A percentile compares a stretch with the other conserved stretches of the same genome.
Evolutionary conservation across 2,113 vertebrate genomes (phyloP).

Genomic region (Cricetomys ansorgei): DNA sequence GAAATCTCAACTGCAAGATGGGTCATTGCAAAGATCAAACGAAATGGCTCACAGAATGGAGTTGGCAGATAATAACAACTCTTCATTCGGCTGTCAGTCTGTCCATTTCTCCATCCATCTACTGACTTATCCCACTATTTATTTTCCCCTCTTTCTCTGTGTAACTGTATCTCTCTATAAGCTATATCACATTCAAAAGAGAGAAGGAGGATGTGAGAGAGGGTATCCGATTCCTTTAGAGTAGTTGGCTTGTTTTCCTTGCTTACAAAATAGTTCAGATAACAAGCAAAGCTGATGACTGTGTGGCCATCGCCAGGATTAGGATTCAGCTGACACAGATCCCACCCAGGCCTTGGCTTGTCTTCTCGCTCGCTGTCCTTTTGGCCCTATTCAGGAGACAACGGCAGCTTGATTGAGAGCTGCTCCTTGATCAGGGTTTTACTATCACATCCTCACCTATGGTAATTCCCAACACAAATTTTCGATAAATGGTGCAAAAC

Average conservation of each 20-base stretch:
- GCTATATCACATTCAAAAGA: neutral
- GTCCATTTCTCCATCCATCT: neutral
- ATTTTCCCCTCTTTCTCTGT: neutral
- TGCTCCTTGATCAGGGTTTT: neutral
- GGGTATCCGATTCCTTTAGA: neutral
- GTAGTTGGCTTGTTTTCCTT: neutral
- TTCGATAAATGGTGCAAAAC: neutral
- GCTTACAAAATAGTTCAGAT: neutral
- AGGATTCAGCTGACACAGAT: neutral
- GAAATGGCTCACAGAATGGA: neutral
- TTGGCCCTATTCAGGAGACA: neutral
- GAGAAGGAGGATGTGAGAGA: neutral
- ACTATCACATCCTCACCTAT: neutral
- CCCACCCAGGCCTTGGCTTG: neutral
- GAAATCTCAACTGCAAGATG: neutral
- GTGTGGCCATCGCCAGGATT: neutral
- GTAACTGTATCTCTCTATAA: neutral
- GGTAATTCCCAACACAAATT: neutral
- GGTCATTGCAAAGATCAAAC: neutral
- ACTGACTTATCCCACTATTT: neutral
- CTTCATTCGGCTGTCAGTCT: too few relatives aligned
- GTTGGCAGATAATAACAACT: neutral
- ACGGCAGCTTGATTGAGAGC: neutral
- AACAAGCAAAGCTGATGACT: neutral
- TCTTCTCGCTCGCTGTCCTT: neutral